A percentile compares a stretch with the other conserved stretches of the same genome.
Conservation (phyloP, 2,888 invertebrate genomes). For the Xestobium rufovillosum region DNA sequence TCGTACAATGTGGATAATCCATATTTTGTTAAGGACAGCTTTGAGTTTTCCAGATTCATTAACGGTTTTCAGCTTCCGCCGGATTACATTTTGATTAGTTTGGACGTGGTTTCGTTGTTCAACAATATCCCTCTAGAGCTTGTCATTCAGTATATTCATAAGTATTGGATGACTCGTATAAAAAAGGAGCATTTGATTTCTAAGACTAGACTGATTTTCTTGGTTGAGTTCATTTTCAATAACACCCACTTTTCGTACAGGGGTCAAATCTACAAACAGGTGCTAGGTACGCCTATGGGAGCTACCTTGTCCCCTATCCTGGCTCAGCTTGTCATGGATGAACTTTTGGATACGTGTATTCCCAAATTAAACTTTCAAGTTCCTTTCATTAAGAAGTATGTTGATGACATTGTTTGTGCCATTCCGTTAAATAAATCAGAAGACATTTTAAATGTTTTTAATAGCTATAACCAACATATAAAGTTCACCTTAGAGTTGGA, state of each 20-base stretch:
- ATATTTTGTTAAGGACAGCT: background rate
- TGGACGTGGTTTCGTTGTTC: background rate
- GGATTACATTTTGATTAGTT: background rate
- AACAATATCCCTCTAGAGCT: background rate
- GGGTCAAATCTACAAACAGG: background rate
- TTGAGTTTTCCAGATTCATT: background rate
- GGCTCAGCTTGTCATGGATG: too few species aligned
- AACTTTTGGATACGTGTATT: too few species aligned
- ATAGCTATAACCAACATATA: too few species aligned
- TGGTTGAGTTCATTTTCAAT: background rate
- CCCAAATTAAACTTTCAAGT: too few species aligned
- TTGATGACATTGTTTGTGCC: too few species aligned
- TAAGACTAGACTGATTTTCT: background rate
- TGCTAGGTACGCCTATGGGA: background rate
- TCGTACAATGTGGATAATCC: background rate
- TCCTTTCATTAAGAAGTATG: too few species aligned
- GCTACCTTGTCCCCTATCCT: background rate
- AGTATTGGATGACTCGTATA: too few species aligned
- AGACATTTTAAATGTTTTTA: too few species aligned
- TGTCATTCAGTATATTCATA: background rate
- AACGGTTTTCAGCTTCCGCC: constrained; percentile 1
- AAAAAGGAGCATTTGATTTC: too few species aligned
- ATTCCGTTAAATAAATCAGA: too few species aligned
- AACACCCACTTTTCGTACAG: background rate
- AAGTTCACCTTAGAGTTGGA: too few species aligned